Percentiles rank a stretch among this genome's conserved stretches.
These are phyloP conservation scores for Corvus moneduloides DNA, from an alignment of 2,113 vertebrate species.

Conservation along the genomic window DNA sequence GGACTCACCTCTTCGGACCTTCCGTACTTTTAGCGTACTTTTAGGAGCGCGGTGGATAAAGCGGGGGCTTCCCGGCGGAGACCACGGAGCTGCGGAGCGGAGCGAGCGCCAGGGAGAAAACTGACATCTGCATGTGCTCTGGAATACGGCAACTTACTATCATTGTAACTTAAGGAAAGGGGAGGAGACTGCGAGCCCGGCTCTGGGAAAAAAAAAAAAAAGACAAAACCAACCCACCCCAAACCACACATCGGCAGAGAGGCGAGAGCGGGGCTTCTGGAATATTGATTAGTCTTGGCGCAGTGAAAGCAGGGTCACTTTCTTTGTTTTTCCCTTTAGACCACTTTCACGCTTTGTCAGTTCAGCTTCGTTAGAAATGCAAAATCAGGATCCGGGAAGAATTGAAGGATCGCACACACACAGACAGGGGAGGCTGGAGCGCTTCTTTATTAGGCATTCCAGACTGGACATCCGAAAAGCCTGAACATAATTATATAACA, in stretches of 20 bases:
- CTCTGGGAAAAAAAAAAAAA: neutral
- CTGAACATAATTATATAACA: neutral
- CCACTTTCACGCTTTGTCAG: constrained; percentile 72
- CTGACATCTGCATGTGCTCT: constrained; percentile 55
- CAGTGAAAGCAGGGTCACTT: constrained; percentile 36
- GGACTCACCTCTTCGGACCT: constrained; percentile 53
- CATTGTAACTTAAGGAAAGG: constrained; percentile 74
- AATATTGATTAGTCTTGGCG: constrained; percentile 72
- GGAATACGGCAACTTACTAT: constrained; percentile 52
- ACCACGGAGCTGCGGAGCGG: neutral
- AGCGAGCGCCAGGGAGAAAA: neutral
- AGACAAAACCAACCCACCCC: neutral
- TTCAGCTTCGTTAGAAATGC: constrained; percentile 69
- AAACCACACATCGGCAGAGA: neutral
- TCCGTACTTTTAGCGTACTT: rapidly evolving
- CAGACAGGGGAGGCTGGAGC: neutral
- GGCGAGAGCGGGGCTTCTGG: constrained; percentile 31
- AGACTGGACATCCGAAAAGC: neutral
- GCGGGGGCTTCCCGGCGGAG: neutral
- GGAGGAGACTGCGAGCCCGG: constrained; percentile 69
- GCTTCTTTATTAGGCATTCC: neutral
- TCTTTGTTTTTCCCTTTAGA: constrained; percentile 67
- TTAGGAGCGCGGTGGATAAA: neutral
- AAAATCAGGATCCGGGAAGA: constrained; percentile 50
- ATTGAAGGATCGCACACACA: neutral